Base-by-base conservation (phyloP, 2,888 invertebrate species). In the Lymantria dispar region DNA sequence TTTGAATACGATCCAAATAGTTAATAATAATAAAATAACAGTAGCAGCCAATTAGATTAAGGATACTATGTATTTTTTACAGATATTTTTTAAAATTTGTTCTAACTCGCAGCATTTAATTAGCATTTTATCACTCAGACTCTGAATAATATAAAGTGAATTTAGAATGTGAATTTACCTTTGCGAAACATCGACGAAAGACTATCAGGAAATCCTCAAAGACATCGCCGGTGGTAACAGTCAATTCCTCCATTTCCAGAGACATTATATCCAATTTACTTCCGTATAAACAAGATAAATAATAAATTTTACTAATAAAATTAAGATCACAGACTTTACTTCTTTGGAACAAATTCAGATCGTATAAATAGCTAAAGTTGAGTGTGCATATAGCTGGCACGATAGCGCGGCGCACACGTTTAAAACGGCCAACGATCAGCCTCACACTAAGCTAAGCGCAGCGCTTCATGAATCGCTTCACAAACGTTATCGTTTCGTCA, bases 121-220 rank as follows among this genome's bases (percentile, higher is more conserved):
- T 3, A 10, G 33, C 33, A 10, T 7, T 10, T 33, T 8, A 33
- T 10, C 33, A 33, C 8, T 8, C 10, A 7, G 10, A 33, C 5
- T 10, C 8, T 33, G 33, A 10, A 33, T n/a, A n/a, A n/a, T 7
- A 72, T 76, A 78, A 76, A 68, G 75, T 80, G 70, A 84, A 85
- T 84, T 83, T 85, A 83, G 84, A 87, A 75, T 84, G 68, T 83
- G 11, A 38, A 86, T 82, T 91, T 94, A 95, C 95, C 95, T 94
- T 93, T 85, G 92, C 92, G 84, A 94, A 92, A 74, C 94, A 92
- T 70, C 94, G 93, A 64, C 94, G 94, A 77, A 94, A 94, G 74
- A 95, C 92, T 70, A 93, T 83, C 72, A 95, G 92, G 84, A 95
- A 95, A 83, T 96, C 95, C 78, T 94, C 95, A 83, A 95, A 92